Evolutionary conservation across 2,888 invertebrate genomes (phyloP).

Genomic region (Drosophila lutescens): DNA sequence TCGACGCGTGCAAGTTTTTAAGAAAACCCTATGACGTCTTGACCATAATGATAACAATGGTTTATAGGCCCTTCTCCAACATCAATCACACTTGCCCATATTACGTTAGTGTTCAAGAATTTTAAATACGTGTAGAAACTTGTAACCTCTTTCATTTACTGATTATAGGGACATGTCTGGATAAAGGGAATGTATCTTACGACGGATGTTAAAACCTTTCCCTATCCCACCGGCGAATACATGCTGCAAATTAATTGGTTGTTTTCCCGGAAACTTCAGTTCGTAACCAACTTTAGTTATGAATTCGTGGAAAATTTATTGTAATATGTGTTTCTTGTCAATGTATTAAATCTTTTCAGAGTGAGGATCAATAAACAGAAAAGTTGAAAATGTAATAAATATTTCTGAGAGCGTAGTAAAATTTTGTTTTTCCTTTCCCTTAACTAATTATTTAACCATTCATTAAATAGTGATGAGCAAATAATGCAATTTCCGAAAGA

Average conservation of each 20-base stretch:
- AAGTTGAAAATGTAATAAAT: no score
- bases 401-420: no score
- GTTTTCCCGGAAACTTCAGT: conserved; percentile 30
- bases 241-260: conserved; percentile 25
- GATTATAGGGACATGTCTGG: conserved; percentile 32
- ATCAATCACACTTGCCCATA: conserved; percentile 51
- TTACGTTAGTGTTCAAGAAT: neutral
- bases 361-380: no score
- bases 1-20: conserved; percentile 46
- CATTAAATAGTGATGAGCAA: no score
- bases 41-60: conserved; percentile 10
- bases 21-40: conserved; percentile 24
- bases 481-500: no score
- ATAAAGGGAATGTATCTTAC: conserved; percentile 13
- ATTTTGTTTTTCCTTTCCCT: no score
- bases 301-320: neutral
- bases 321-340: no score
- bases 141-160: neutral
- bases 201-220: conserved; percentile 3
- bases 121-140: no score
- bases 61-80: conserved; percentile 31
- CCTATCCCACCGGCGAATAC: conserved; percentile 35
- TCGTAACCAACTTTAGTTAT: conserved; percentile 34
- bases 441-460: no score
- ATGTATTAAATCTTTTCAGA: no score